These are phyloP conservation scores for Xylocampa areola DNA, from an alignment of 2,888 invertebrate species.

Conservation along the genomic window DNA sequence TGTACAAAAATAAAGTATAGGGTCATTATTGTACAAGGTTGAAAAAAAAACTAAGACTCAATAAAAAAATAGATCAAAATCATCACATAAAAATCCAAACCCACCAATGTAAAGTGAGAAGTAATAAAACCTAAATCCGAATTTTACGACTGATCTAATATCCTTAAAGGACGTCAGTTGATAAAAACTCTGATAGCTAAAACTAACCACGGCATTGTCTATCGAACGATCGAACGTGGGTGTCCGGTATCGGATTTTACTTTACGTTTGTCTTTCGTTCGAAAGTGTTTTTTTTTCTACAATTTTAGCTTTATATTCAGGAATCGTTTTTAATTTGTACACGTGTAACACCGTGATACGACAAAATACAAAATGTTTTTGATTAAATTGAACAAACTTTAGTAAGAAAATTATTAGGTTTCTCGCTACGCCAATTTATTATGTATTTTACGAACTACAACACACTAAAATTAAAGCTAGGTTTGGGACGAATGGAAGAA, in stretches of 20 bases:
- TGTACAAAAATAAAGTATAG: background rate
- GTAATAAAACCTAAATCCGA: constrained; percentile 52
- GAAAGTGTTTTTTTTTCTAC: constrained; percentile 51
- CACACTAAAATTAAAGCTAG: no score
- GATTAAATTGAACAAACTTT: no score
- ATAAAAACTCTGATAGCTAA: constrained; percentile 52
- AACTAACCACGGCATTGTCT: constrained; percentile 59
- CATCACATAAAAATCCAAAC: constrained; percentile 21
- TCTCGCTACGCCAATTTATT: no score
- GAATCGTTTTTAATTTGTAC: background rate
- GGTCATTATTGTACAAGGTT: background rate
- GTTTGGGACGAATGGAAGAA: no score
- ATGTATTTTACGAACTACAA: no score
- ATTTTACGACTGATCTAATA: constrained; percentile 55
- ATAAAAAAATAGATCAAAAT: constrained; percentile 26
- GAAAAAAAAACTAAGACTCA: background rate
- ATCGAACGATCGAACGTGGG: constrained; percentile 69
- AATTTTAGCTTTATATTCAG: constrained; percentile 7
- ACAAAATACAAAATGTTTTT: no score
- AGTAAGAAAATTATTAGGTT: no score
- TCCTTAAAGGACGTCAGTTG: constrained; percentile 43
- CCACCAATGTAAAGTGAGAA: constrained; percentile 45
- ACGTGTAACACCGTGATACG: no score
- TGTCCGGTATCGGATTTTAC: constrained; percentile 72
- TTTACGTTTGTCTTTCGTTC: constrained; percentile 64